phyloP scores from a whole-genome alignment of 2,113 vertebrate species.

The human region DNA sequence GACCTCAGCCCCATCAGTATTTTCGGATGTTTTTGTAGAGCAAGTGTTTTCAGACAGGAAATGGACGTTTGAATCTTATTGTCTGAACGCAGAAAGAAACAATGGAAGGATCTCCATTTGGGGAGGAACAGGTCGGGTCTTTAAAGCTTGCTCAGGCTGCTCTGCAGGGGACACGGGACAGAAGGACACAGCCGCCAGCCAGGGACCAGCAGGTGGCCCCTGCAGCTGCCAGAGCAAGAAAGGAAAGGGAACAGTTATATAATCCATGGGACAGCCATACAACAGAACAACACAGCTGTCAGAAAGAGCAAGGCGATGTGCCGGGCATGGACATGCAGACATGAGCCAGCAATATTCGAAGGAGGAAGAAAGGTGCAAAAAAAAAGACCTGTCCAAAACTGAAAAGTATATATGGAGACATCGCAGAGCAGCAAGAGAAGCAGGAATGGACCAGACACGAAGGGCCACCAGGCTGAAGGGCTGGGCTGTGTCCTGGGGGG shows the following conservation, averaged over 20 bases:
- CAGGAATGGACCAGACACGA: not conserved
- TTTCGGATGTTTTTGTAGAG: not conserved
- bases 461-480: not conserved
- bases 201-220: not conserved
- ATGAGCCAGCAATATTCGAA: not conserved
- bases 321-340: fast-evolving
- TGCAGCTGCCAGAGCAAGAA: not conserved
- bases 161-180: not conserved
- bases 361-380: not conserved
- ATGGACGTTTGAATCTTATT: not conserved
- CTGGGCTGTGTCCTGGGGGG: not conserved
- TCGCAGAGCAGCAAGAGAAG: not conserved
- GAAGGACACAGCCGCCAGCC: not conserved
- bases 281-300: not conserved
- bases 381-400: not conserved
- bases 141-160: not conserved
- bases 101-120: not conserved
- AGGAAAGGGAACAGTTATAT: not conserved
- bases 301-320: not conserved
- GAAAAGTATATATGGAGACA: not conserved
- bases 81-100: not conserved
- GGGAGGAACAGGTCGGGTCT: not conserved
- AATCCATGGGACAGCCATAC: fast-evolving
- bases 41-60: not conserved
- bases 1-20: not conserved